phyloP scores from a whole-genome alignment of 1,140 invertebrate species.

The Periplaneta americana region DNA sequence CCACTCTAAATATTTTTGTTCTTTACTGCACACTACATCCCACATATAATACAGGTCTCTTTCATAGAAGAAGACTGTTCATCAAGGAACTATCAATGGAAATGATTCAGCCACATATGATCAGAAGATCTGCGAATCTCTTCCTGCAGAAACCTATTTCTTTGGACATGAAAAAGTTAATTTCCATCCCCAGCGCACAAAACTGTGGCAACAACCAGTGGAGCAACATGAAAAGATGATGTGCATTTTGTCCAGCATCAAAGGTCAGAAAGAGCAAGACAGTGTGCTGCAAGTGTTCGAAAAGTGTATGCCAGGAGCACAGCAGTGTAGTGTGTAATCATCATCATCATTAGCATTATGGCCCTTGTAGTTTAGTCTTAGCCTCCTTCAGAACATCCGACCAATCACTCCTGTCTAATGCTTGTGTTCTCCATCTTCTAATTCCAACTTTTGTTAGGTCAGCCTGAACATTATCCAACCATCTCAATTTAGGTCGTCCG shows the following conservation, averaged over 20 bases:
- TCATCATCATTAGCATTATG: no score
- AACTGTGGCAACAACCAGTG: constrained; percentile 40
- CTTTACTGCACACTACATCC: background rate
- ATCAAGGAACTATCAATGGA: background rate
- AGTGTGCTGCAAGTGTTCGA: background rate
- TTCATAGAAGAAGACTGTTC: constrained; percentile 3
- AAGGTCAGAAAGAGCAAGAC: constrained; percentile 1
- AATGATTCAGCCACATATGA: constrained; percentile 6
- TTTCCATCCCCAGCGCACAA: constrained; percentile 37
- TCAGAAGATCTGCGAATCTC: background rate
- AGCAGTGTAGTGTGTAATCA: background rate
- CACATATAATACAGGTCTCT: background rate
- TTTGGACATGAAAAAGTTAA: constrained; percentile 3
- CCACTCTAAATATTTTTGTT: constrained; percentile 6
- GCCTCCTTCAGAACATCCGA: no score
- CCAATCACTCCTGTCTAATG: no score
- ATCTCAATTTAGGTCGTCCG: no score
- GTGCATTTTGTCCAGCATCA: background rate
- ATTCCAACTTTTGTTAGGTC: no score
- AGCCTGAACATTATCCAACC: no score
- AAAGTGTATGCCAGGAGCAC: constrained; percentile 1
- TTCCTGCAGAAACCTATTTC: background rate
- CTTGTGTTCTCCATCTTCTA: no score
- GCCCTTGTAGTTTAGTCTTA: no score
- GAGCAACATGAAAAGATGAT: background rate